Evolutionary conservation across 2,113 vertebrate genomes (phyloP), one percentile per base, ranked within the genome.

Genomic region (Pelecanoides urinatrix): DNA sequence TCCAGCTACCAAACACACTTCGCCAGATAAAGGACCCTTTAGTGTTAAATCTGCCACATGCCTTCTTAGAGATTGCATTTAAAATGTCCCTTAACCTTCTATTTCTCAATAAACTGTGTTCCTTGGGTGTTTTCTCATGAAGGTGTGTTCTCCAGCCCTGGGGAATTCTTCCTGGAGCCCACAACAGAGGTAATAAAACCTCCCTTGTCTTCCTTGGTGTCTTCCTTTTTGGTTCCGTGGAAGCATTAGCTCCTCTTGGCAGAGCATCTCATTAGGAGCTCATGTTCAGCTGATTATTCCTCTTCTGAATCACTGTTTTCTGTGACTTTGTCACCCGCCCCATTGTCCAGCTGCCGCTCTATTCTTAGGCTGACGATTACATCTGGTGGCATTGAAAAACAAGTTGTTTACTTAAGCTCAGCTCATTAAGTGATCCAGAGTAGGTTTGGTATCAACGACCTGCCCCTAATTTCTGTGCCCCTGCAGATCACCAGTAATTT

Each of bases 371-470:
- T 75, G 67, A 66, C 0, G 9, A 59, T 78, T 80, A 93, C 81
- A 86, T 79, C 75, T 94, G 82, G 58, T 58, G 45, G 72, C 84
- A 63, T 0, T 55, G n/a, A 62, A 94, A 94, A 93, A 80, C 72
- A 92, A 52, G 68, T 52, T 95, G 86, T 96, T 96, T 95, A 81
- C 90, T 91, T 91, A 89, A 92, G 61, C 53, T 72, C 56, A 50
- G 91, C 86, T 96, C 94, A 91, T 94, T 94, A 96, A 91, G 40
- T 25, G 30, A 75, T 84, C 58, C 83, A 68, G 63, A 85, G 84
- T 18, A 63, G 53, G 66, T 71, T 62, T 84, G 84, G 68, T 80
- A 63, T 25, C 59, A 27, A 42, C 0, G 29, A 83, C 82, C 92
- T 93, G 86, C 75, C 71, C 79, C 66, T 61, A 83, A 13, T 52